Conservation (phyloP, 2,113 vertebrate species). For the Oriolus oriolus region DNA sequence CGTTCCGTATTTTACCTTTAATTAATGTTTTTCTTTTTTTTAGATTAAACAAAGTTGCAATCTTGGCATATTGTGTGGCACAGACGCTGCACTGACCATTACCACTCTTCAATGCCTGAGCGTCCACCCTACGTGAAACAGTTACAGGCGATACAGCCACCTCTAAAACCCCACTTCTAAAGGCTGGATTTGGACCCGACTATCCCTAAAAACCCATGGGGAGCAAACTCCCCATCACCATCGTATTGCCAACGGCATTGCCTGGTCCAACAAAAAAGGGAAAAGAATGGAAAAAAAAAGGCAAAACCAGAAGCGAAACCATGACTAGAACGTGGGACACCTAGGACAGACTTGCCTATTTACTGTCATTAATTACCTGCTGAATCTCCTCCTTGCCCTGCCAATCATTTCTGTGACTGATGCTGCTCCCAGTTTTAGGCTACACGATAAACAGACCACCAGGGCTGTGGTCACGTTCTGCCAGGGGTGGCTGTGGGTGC, state of each 20-base stretch:
- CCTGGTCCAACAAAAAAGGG: neutral
- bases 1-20: neutral
- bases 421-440: neutral
- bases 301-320: neutral
- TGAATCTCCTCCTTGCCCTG: neutral
- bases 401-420: neutral
- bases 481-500: neutral
- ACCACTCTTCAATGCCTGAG: neutral
- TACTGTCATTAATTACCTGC: neutral
- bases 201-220: neutral
- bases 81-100: neutral
- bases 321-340: neutral
- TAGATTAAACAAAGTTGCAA: neutral
- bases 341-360: neutral
- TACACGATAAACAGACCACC: neutral
- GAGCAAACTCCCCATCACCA: neutral
- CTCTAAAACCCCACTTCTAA: neutral
- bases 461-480: neutral
- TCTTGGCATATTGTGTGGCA: neutral
- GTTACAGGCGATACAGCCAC: neutral
- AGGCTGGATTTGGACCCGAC: neutral
- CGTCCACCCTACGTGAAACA: fast-evolving
- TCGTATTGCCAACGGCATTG: fast-evolving
- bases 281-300: neutral
- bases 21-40: neutral